Conservation (phyloP, 2,113 vertebrate species). For the Anoplopoma fimbria region DNA sequence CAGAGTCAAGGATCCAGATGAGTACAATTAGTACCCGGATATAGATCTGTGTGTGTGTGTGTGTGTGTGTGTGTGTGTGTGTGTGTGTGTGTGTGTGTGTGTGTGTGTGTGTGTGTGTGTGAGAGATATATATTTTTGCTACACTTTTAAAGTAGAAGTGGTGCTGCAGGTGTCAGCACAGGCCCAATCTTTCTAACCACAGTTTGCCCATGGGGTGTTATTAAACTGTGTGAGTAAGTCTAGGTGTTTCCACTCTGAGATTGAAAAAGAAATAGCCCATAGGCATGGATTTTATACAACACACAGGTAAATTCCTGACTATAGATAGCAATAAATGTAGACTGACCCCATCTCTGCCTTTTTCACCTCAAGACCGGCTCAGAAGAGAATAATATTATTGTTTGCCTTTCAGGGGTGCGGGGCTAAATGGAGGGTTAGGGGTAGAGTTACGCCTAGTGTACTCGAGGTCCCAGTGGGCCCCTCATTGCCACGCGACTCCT, state of each 20-base stretch:
- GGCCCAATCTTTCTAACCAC: conserved; percentile 44
- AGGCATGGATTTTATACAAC: conserved; percentile 59
- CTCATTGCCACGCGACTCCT: conserved; percentile 63
- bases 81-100: conserved; percentile 1
- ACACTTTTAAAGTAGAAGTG: conserved; percentile 15
- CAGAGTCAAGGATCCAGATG: not conserved
- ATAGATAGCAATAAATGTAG: not conserved
- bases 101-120: not conserved
- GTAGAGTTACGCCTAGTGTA: conserved; percentile 35
- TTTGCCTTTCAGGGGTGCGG: conserved; percentile 58
- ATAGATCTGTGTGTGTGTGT: not conserved
- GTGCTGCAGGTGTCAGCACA: conserved; percentile 64
- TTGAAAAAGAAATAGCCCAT: conserved; percentile 51
- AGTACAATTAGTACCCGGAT: too few relatives aligned
- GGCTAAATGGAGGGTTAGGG: conserved; percentile 45
- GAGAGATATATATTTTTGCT: not conserved
- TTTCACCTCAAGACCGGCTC: conserved; percentile 20
- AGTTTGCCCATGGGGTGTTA: conserved; percentile 54
- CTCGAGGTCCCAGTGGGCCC: conserved; percentile 50
- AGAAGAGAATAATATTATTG: conserved; percentile 74
- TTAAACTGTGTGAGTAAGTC: conserved; percentile 48
- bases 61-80: too few relatives aligned
- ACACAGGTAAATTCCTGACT: conserved; percentile 24
- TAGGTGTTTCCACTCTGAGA: conserved; percentile 49
- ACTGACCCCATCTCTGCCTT: conserved; percentile 14